Percentiles rank a stretch among this genome's conserved stretches.
Conservation (phyloP, 2,797 vertebrate genomes). For the Ctenopoma kingsleyae region DNA sequence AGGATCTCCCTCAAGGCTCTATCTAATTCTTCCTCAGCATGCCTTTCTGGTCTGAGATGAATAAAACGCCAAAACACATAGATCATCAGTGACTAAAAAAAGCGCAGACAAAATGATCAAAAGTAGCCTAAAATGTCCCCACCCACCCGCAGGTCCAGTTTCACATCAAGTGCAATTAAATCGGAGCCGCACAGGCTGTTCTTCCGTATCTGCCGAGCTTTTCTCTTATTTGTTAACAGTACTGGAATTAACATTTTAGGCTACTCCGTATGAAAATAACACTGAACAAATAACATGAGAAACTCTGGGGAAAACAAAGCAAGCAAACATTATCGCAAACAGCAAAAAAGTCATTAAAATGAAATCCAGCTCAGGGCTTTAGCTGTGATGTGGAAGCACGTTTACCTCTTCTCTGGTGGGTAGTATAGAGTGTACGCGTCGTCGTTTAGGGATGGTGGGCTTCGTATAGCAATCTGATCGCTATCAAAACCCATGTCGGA, state of each 20-base stretch:
- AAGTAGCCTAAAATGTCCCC: constrained; percentile 78
- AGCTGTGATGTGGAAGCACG: constrained; percentile 2
- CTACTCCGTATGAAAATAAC: constrained; percentile 73
- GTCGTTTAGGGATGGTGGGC: constrained; percentile 89
- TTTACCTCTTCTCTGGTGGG: constrained; percentile 92
- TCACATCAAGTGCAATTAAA: constrained; percentile 38
- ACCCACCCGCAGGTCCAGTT: constrained; percentile 30
- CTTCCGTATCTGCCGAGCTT: not conserved
- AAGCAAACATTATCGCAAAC: constrained; percentile 75
- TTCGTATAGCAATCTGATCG: constrained; percentile 89
- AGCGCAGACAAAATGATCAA: constrained; percentile 77
- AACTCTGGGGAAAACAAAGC: constrained; percentile 73
- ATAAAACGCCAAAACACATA: constrained; percentile 87
- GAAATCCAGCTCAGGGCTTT: constrained; percentile 22
- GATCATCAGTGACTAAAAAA: constrained; percentile 78
- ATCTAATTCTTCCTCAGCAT: constrained; percentile 95
- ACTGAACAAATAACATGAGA: constrained; percentile 74
- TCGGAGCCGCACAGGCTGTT: not conserved
- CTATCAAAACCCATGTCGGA: constrained; percentile 90
- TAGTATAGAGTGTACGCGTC: constrained; percentile 91
- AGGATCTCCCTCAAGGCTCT: constrained; percentile 96
- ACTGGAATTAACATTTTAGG: constrained; percentile 67
- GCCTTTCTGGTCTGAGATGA: constrained; percentile 88
- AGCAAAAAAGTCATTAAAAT: constrained; percentile 62
- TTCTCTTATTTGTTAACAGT: constrained; percentile 19